phyloP scores from a whole-genome alignment of 2,888 invertebrate genomes.

The Mesorhabditis belari region DNA sequence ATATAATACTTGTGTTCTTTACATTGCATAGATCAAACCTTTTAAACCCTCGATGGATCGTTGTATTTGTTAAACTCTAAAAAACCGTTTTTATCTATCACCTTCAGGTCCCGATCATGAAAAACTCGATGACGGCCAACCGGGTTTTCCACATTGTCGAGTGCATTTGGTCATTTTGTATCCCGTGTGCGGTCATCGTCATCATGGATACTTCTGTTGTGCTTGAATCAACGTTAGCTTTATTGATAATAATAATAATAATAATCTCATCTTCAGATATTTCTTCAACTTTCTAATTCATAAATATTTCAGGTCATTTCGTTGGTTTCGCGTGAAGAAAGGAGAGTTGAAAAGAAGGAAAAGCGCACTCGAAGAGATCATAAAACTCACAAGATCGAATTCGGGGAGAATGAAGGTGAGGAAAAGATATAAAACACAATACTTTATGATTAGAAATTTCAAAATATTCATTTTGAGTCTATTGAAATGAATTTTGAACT shows the following conservation, averaged over 20 bases:
- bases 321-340: conserved; percentile 2
- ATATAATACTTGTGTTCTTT: too few relatives aligned
- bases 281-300: neutral
- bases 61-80: neutral
- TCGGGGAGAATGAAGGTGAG: conserved; percentile 12
- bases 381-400: conserved; percentile 14
- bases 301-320: neutral
- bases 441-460: neutral
- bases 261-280: neutral
- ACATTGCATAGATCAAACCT: too few relatives aligned
- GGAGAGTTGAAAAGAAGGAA: conserved; percentile 5
- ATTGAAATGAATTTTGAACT: neutral
- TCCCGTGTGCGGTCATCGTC: conserved; percentile 17
- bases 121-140: conserved; percentile 9
- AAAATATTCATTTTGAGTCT: neutral
- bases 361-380: conserved; percentile 17
- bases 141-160: conserved; percentile 21
- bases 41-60: neutral
- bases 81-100: neutral
- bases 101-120: conserved; percentile 4
- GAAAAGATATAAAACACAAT: neutral
- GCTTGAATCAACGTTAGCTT: conserved; percentile 12
- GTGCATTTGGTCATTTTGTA: conserved; percentile 18
- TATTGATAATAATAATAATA: neutral
- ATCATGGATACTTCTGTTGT: conserved; percentile 19